Conservation (phyloP, 2,113 vertebrate genomes). For the Meriones unguiculatus region DNA sequence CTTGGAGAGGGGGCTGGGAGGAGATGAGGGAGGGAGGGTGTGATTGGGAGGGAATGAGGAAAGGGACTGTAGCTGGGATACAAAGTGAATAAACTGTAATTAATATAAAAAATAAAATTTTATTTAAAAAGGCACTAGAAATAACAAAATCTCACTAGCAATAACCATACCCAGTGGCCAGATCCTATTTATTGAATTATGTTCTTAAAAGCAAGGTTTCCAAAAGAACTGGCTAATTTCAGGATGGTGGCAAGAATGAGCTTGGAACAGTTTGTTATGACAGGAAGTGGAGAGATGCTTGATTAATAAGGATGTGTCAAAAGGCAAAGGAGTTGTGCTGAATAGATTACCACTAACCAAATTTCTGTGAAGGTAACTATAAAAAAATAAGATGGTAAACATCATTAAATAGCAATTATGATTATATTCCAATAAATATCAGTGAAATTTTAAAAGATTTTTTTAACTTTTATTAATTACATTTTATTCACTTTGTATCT, state of each 20-base stretch:
- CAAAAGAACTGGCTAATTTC: not conserved
- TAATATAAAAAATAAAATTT: too few species aligned
- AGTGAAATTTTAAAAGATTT: not conserved
- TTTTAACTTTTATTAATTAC: not conserved
- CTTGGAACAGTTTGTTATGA: not conserved
- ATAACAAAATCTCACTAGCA: not conserved
- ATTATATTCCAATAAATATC: not conserved
- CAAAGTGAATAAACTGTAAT: too few species aligned
- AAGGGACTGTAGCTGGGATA: too few species aligned
- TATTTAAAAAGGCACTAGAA: not conserved
- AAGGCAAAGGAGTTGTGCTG: not conserved
- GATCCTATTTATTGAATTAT: not conserved
- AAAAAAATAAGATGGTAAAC: not conserved
- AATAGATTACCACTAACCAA: not conserved
- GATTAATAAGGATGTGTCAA: not conserved
- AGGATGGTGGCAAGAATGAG: not conserved
- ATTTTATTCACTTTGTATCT: too few species aligned
- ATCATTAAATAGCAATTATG: not conserved
- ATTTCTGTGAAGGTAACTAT: not conserved
- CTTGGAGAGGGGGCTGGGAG: too few species aligned
- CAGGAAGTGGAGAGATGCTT: slow-evolving; percentile 18
- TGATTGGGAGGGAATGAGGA: too few species aligned
- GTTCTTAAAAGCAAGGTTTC: not conserved
- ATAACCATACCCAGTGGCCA: not conserved
- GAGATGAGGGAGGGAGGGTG: too few species aligned